Evolutionary conservation across 2,888 invertebrate genomes (phyloP).

Genomic region (Rhopalosiphum nymphaeae): DNA sequence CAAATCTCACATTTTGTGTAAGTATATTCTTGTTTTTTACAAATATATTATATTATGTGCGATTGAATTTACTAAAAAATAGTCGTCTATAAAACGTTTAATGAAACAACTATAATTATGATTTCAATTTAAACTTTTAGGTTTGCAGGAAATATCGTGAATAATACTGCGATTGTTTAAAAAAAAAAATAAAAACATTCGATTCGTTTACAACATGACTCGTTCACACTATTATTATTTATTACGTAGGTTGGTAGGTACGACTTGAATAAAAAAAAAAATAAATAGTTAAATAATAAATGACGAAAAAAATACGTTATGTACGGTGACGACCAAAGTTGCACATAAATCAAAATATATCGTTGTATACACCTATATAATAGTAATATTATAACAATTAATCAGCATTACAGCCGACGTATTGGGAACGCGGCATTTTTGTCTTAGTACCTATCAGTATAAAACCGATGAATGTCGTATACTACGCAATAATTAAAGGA

Average conservation of each 20-base stretch:
- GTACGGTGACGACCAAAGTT: not conserved
- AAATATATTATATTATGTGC: not conserved
- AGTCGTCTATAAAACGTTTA: not conserved
- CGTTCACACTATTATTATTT: not conserved
- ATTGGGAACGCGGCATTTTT: slow-evolving; percentile 15
- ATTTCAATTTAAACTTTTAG: slow-evolving; percentile 16
- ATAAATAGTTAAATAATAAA: slow-evolving; percentile 23
- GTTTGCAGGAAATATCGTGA: not conserved
- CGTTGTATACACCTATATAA: not conserved
- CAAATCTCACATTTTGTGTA: not conserved
- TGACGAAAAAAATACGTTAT: not conserved
- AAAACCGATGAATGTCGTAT: not conserved
- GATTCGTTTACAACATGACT: not conserved
- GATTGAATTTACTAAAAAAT: not conserved
- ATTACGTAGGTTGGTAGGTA: not conserved
- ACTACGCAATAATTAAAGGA: not conserved
- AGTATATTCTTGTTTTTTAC: not conserved
- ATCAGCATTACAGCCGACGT: slow-evolving; percentile 30
- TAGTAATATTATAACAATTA: slow-evolving; percentile 35
- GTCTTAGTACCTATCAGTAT: not conserved
- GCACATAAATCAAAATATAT: slow-evolving; percentile 35
- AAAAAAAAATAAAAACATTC: not conserved
- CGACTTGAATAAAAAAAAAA: slow-evolving; percentile 12
- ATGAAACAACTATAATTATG: not conserved
- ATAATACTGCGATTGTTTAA: not conserved